phyloP scores from a whole-genome alignment of 1,140 invertebrate species.

The Oryctes rhinoceros region DNA sequence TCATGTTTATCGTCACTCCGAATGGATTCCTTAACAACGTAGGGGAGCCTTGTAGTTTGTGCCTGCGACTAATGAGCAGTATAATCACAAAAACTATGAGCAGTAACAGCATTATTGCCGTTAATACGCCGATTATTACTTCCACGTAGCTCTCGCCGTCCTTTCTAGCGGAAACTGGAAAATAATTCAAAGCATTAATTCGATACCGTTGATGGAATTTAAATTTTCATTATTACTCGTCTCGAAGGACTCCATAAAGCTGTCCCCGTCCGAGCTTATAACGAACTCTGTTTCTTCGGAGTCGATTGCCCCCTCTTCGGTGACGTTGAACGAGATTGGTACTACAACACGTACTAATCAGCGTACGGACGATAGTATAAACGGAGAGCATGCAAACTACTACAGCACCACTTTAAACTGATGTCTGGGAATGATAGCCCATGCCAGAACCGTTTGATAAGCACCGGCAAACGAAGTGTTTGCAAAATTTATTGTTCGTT shows the following conservation, averaged over 20 bases:
- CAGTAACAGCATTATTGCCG: conserved; percentile 74
- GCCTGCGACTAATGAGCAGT: conserved; percentile 71
- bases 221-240: conserved; percentile 63
- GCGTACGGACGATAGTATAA: conserved; percentile 34
- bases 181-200: conserved; percentile 39
- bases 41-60: conserved; percentile 71
- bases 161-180: conserved; percentile 68
- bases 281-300: conserved; percentile 64
- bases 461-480: conserved; percentile 23
- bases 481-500: conserved; percentile 24
- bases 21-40: conserved; percentile 72
- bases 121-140: conserved; percentile 76
- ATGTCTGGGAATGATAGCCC: conserved; percentile 47
- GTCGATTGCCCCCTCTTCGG: conserved; percentile 67
- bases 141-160: conserved; percentile 73
- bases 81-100: conserved; percentile 74
- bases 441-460: conserved; percentile 41
- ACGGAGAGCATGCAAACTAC: conserved; percentile 45
- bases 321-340: conserved; percentile 67
- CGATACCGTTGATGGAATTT: conserved; percentile 27
- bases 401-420: conserved; percentile 43
- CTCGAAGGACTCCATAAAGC: conserved; percentile 66
- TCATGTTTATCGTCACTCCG: conserved; percentile 74
- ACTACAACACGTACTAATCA: conserved; percentile 59
- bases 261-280: conserved; percentile 66